A percentile compares a stretch with the other conserved stretches of the same genome.
phyloP scores from a whole-genome alignment of 1,140 invertebrate genomes.

The Micrasema longulum region DNA sequence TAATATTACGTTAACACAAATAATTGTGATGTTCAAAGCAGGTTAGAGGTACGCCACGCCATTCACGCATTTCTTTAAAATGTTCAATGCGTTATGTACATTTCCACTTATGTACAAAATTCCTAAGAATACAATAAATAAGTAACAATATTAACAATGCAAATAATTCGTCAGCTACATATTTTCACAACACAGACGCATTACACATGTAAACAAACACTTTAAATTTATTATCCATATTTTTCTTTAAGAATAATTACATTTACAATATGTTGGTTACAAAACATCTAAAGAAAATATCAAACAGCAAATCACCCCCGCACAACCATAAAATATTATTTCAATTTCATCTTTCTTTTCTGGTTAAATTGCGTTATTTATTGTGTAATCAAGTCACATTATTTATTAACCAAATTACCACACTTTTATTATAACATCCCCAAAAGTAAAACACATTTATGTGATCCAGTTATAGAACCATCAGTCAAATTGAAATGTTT shows the following conservation, averaged over 20 bases:
- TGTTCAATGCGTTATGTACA: conserved; percentile 1
- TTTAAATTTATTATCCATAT: conserved; percentile 38
- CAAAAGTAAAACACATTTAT: too few species aligned
- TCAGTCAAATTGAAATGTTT: too few species aligned
- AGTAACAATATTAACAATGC: conserved; percentile 36
- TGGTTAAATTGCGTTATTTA: too few species aligned
- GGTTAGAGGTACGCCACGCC: too few species aligned
- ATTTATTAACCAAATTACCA: too few species aligned
- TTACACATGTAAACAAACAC: conserved; percentile 30
- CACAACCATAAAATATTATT: conserved; percentile 30
- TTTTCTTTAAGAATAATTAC: conserved; percentile 31
- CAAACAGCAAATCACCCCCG: conserved; percentile 18
- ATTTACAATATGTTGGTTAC: neutral
- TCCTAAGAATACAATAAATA: conserved; percentile 22
- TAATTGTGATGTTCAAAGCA: too few species aligned
- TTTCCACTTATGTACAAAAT: conserved; percentile 15
- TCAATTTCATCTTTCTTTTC: too few species aligned
- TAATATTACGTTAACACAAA: too few species aligned
- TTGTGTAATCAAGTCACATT: too few species aligned
- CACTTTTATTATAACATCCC: too few species aligned
- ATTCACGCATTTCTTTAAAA: neutral
- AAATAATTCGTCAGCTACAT: conserved; percentile 32
- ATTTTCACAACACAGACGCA: conserved; percentile 36
- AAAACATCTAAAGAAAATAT: conserved; percentile 18
- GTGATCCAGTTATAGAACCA: too few species aligned